Base-by-base conservation (phyloP, 2,797 vertebrate genomes). In the Arnoldichthys spilopterus region DNA sequence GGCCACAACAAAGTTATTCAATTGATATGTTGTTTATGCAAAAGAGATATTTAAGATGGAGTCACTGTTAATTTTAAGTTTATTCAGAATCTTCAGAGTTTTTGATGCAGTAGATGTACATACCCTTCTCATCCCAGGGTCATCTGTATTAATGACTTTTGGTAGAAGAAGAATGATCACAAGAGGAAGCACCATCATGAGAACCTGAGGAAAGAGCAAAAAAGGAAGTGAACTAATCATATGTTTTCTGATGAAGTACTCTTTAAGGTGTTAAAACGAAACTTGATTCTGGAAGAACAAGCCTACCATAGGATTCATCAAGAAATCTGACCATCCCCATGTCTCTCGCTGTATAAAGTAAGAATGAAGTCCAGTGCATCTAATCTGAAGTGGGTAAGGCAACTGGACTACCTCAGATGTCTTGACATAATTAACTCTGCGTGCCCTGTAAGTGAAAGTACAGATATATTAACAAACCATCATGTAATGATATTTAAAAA, bases 241-340 rank as follows among this genome's bases (percentile, higher is more conserved):
- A 54, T 54, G 9, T 18, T 74, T 47, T 56, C 37, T 49, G 37
- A 58, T 74, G 20, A 24, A 32, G 45, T 76, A 15, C 51, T 28
- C 43, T 43, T 4, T 20, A 16, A 26, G 18, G 11, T n/a, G 13
- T 45, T 18, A 20, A 26, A 2, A 43, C 26, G 11, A 30, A 9
- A n/a, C n/a, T n/a, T n/a, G n/a, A n/a, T n/a, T n/a, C n/a, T n/a
- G n/a, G n/a, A n/a, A n/a, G n/a, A n/a, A n/a, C 12, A 30, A 66
- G 32, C 91, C 4, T 94, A 98, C 98, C 98, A 99, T 98, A 71
- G 97, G 98, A 79, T 99, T 99, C 97, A 99, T 98, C 30, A 99
- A 94, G 87, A 99, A 99, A 88, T 99, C 97, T 26, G 97, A 97
- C 98, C 97, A 99, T 43, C 96, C 96, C 97, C 97, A 99, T 15